Percentiles rank a stretch among this genome's conserved stretches.
phyloP scores from a whole-genome alignment of 2,113 vertebrate genomes.

The Pomatorhinus ruficollis region DNA sequence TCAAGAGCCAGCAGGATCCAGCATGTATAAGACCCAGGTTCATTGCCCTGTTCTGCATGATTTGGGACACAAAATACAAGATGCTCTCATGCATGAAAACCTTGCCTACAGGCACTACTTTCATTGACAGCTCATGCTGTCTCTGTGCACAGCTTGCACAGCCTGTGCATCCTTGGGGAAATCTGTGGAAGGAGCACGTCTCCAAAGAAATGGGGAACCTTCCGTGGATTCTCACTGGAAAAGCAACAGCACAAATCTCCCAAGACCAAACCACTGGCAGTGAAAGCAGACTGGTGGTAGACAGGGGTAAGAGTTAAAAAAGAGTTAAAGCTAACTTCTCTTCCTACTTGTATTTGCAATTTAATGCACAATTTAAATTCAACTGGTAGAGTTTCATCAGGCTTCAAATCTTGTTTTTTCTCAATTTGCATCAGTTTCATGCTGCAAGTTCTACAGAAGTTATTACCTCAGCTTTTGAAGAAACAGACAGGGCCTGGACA shows the following conservation, averaged over 20 bases:
- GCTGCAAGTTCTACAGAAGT: background rate
- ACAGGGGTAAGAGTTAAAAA: background rate
- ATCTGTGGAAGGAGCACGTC: background rate
- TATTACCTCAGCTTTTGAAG: background rate
- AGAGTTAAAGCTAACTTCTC: background rate
- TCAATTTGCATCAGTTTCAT: background rate
- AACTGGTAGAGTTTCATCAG: background rate
- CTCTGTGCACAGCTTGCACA: background rate
- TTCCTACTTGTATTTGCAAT: background rate
- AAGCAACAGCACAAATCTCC: background rate
- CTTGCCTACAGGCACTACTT: background rate
- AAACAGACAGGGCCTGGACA: background rate
- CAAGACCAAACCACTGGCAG: background rate
- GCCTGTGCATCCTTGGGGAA: background rate
- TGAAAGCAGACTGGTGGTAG: background rate
- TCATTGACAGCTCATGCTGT: background rate
- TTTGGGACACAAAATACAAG: background rate
- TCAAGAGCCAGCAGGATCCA: background rate
- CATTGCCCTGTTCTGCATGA: background rate
- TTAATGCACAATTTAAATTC: background rate
- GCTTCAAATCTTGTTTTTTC: background rate
- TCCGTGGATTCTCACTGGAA: background rate
- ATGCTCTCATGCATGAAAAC: background rate
- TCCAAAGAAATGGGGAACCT: background rate
- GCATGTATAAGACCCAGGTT: background rate